Evolutionary conservation across 2,113 vertebrate genomes (phyloP).

Genomic region (Gadus macrocephalus): DNA sequence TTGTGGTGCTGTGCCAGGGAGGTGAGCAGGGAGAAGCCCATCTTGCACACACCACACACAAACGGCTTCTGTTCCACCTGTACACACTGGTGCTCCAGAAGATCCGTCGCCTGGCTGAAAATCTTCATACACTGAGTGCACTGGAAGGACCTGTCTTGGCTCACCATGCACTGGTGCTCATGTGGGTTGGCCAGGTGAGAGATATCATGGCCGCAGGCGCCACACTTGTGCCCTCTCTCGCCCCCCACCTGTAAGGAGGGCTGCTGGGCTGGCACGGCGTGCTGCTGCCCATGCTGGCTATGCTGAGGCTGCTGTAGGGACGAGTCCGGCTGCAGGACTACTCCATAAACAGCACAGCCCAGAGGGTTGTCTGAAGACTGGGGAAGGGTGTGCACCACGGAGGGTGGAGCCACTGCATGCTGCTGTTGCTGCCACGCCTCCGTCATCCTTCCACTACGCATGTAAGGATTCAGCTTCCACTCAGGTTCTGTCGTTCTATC

Average conservation of each 20-base stretch:
- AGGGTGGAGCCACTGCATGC: constrained; percentile 77
- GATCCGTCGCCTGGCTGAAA: constrained; percentile 93
- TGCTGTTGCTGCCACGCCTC: constrained; percentile 80
- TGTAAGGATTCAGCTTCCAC: constrained; percentile 43
- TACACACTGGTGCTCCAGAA: constrained; percentile 95
- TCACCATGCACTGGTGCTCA: constrained; percentile 92
- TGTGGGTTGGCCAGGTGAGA: constrained; percentile 88
- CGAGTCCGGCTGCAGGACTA: constrained; percentile 85
- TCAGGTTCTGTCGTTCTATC: constrained; percentile 19
- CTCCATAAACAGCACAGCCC: constrained; percentile 89
- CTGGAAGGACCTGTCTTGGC: constrained; percentile 92
- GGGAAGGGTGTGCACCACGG: constrained; percentile 85
- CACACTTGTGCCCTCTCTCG: constrained; percentile 86
- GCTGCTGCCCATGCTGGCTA: constrained; percentile 71
- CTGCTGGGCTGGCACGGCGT: constrained; percentile 69
- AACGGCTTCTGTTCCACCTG: constrained; percentile 97
- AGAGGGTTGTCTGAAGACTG: constrained; percentile 82
- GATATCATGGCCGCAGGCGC: constrained; percentile 89
- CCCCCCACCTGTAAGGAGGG: constrained; percentile 72
- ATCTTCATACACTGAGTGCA: constrained; percentile 98
- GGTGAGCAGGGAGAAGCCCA: constrained; percentile 95
- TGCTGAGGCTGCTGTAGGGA: constrained; percentile 81
- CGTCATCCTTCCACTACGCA: constrained; percentile 70
- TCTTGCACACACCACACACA: constrained; percentile 93
- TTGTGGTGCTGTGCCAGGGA: constrained; percentile 93